Evolutionary conservation across 2,888 invertebrate genomes (phyloP).

Genomic region (Agonopterix subpropinquella): DNA sequence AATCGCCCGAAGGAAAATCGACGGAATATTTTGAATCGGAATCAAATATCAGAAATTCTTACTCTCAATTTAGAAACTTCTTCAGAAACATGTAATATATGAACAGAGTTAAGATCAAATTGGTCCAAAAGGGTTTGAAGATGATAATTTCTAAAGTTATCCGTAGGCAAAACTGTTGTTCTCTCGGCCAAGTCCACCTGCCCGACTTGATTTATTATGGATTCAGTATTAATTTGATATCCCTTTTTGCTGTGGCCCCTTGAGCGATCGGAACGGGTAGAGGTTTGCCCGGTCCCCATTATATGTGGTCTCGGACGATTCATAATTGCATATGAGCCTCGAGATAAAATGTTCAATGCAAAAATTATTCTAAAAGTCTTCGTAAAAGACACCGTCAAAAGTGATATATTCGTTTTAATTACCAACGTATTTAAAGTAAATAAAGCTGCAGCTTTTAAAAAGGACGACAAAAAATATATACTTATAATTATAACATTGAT

Average conservation of each 20-base stretch:
- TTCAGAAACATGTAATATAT: background rate
- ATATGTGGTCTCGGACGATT: constrained; percentile 65
- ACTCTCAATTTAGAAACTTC: constrained; percentile 18
- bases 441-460: background rate
- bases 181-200: constrained; percentile 67
- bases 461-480: background rate
- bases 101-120: constrained; percentile 9
- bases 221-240: constrained; percentile 76
- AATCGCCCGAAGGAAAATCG: constrained; percentile 22
- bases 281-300: constrained; percentile 61
- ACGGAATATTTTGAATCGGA: constrained; percentile 24
- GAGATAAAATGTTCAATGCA: constrained; percentile 58
- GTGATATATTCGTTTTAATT: constrained; percentile 6
- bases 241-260: constrained; percentile 71
- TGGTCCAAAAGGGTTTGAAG: constrained; percentile 28
- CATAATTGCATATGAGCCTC: constrained; percentile 69
- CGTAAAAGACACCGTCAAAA: constrained; percentile 15
- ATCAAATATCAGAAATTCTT: constrained; percentile 47
- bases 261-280: constrained; percentile 64
- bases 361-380: constrained; percentile 35
- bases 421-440: background rate
- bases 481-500: constrained; percentile 8
- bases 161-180: constrained; percentile 67
- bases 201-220: constrained; percentile 73
- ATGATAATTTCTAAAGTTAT: constrained; percentile 68